Evolutionary conservation across 2,113 vertebrate species (phyloP), one percentile per base, ranked within the genome.

Genomic region (Holacanthus passer): DNA sequence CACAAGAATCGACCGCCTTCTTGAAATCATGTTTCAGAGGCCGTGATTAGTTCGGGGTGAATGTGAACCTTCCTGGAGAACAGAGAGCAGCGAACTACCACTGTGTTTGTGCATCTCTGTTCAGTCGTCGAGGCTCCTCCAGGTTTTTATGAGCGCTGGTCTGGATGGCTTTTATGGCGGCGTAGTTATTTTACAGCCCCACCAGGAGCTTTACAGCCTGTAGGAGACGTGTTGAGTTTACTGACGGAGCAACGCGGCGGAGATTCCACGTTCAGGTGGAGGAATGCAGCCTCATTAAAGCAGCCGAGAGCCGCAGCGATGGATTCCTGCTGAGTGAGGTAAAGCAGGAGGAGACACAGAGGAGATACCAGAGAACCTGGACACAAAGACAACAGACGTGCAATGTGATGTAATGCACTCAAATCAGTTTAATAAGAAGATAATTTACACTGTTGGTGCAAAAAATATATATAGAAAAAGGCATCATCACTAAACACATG

Each of bases 281-380:
- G 76, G 74, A 87, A 84, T 62, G 66, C n/a, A 48, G 56, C 35
- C 65, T 83, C 50, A 67, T 77, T 85, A 85, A 74, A 70, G 75
- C 66, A 24, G 60, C 32, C 19, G 22, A 66, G 71, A 66, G 37
- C 27, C 22, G 59, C 53, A 63, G 32, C 19, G 10, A 27, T 0
- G 43, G 58, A 68, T 85, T 80, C 83, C 76, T 83, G 79, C 39
- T 5, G 32, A 56, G 64, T 83, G 79, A 89, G 27, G 72, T 77
- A 50, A 62, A 39, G 9, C 41, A 37, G 64, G 59, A 73, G 35
- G 53, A 45, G 43, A n/a, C 35, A 19, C 39, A 35, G 12, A 71
- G 52, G 45, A 63, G 66, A 71, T 20, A 8, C 24, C 24, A 43
- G 14, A 35, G 10, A 32, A 55, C 10, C 48, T 66, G 27, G 32